A percentile compares a stretch with the other conserved stretches of the same genome.
Evolutionary conservation across 1,140 invertebrate species (phyloP).

Genomic region (Drosophila varians): DNA sequence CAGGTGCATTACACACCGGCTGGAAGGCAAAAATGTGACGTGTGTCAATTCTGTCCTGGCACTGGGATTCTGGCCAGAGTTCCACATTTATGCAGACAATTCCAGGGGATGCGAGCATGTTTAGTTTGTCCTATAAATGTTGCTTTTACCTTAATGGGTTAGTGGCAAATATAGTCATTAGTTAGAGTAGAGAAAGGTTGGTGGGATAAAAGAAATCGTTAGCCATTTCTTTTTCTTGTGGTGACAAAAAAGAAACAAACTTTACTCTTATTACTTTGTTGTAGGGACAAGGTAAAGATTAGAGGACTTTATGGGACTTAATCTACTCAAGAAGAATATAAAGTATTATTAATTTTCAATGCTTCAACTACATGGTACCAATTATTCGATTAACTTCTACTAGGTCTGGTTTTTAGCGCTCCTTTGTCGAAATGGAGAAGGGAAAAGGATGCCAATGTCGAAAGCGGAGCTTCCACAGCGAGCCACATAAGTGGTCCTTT

Average conservation of each 20-base stretch:
- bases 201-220: not conserved
- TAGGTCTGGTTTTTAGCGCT: not conserved
- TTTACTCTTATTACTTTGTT: too few species aligned
- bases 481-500: slow-evolving; percentile 61
- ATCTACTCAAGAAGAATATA: too few species aligned
- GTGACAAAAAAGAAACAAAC: too few species aligned
- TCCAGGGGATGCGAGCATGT: slow-evolving; percentile 2
- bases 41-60: slow-evolving; percentile 26
- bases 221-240: too few species aligned
- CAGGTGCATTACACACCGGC: slow-evolving; percentile 35
- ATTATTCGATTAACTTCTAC: too few species aligned
- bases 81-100: not conserved
- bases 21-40: slow-evolving; percentile 31
- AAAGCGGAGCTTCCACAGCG: slow-evolving; percentile 32
- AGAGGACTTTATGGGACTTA: too few species aligned
- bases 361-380: not conserved
- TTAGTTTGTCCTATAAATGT: slow-evolving; percentile 11
- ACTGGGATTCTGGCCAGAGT: slow-evolving; percentile 21
- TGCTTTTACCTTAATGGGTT: slow-evolving; percentile 14
- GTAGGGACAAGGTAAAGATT: too few species aligned
- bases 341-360: too few species aligned
- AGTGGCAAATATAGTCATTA: slow-evolving; percentile 31
- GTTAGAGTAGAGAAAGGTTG: not conserved
- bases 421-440: slow-evolving; percentile 13
- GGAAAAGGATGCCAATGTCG: slow-evolving; percentile 33